phyloP scores from a whole-genome alignment of 2,113 vertebrate genomes.

The Romanogobio albipinnatus region DNA sequence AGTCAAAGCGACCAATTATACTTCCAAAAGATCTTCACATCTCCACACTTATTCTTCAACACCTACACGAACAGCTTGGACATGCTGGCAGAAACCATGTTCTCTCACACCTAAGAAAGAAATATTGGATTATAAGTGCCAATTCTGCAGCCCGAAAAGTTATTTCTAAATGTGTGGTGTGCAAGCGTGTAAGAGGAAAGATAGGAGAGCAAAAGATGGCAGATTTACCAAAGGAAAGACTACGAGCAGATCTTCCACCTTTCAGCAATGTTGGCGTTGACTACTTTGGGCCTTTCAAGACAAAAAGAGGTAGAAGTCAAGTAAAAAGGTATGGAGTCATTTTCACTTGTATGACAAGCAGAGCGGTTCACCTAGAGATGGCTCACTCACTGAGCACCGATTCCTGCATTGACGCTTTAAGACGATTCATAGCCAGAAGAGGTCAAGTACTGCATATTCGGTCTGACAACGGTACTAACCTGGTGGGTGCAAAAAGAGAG shows the following conservation, averaged over 20 bases:
- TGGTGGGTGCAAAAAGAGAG: too few relatives aligned
- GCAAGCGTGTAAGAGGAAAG: not conserved
- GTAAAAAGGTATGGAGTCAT: conserved; percentile 9
- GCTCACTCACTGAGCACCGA: not conserved
- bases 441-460: not conserved
- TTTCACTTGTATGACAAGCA: not conserved
- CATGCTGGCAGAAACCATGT: conserved; percentile 9
- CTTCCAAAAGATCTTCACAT: not conserved
- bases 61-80: not conserved
- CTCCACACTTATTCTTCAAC: not conserved
- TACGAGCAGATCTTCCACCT: not conserved
- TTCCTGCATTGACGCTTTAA: not conserved
- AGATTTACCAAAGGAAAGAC: not conserved
- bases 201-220: conserved; percentile 30
- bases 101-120: not conserved
- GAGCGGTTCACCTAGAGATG: not conserved
- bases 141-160: conserved; percentile 15
- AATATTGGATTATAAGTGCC: conserved; percentile 26
- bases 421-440: not conserved
- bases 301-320: too few relatives aligned
- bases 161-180: not conserved
- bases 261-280: too few relatives aligned
- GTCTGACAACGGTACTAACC: too few relatives aligned
- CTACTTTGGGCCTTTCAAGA: too few relatives aligned
- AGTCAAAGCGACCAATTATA: not conserved